These are phyloP conservation scores for Sander lucioperca DNA, from an alignment of 2,113 vertebrate genomes.

Conservation along the genomic window DNA sequence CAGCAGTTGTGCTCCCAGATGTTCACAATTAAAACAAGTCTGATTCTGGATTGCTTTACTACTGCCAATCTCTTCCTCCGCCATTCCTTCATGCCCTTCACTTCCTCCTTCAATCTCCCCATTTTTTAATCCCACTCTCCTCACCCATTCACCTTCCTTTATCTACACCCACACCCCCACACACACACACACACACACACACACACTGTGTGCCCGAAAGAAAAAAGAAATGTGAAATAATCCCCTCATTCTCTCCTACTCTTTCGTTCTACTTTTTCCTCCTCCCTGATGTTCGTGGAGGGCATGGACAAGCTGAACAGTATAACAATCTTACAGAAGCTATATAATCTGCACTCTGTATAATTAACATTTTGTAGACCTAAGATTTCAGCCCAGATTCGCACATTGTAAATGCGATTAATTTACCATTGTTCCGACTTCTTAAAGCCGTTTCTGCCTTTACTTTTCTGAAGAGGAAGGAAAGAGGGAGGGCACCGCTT, in stretches of 20 bases:
- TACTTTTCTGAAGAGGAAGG: not conserved
- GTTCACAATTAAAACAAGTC: slow-evolving; percentile 42
- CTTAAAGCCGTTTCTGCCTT: not conserved
- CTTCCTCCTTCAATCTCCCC: slow-evolving; percentile 1
- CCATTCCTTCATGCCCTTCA: slow-evolving; percentile 6
- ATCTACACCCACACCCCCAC: slow-evolving; percentile 9
- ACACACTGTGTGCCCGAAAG: slow-evolving; percentile 20
- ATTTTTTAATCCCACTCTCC: slow-evolving; percentile 43
- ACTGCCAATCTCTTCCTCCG: slow-evolving; percentile 53
- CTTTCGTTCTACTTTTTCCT: slow-evolving; percentile 18
- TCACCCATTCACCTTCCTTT: slow-evolving; percentile 34
- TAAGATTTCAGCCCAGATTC: not conserved
- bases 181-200: not conserved
- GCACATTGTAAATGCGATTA: not conserved
- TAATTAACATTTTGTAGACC: not conserved
- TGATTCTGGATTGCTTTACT: slow-evolving; percentile 20
- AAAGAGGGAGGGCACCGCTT: not conserved
- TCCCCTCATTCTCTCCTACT: not conserved
- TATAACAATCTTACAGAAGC: slow-evolving; percentile 8
- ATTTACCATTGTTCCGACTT: no score
- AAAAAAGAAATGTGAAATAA: slow-evolving; percentile 44
- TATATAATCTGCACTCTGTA: not conserved
- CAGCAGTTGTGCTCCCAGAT: slow-evolving; percentile 53
- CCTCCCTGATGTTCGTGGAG: slow-evolving; percentile 25
- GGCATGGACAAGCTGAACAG: slow-evolving; percentile 25